Conservation (phyloP, 92 coral and sea anemone genomes). For the Phymanthus crucifer region DNA sequence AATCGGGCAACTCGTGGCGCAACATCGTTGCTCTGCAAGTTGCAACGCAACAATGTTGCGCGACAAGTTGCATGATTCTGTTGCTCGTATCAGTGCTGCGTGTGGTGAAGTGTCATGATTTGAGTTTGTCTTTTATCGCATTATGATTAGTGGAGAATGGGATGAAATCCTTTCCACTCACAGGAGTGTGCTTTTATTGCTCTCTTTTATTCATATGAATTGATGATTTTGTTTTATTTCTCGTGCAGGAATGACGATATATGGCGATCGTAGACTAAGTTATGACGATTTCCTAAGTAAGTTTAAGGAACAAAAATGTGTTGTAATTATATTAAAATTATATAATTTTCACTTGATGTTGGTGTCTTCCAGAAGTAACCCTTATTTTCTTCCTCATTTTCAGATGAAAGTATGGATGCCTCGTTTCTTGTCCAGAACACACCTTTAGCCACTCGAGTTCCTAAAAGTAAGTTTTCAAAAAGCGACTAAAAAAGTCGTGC, state of each 20-base stretch:
- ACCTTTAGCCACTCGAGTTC: background rate
- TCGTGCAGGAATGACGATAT: background rate
- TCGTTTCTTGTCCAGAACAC: slow-evolving; percentile 24
- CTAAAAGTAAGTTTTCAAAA: background rate
- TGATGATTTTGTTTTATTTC: background rate
- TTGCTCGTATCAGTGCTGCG: no score
- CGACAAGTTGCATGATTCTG: no score
- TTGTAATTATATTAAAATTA: no score
- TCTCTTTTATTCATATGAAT: background rate
- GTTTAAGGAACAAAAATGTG: background rate
- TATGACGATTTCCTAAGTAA: slow-evolving; percentile 29
- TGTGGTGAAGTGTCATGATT: background rate
- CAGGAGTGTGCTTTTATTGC: background rate
- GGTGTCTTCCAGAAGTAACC: background rate
- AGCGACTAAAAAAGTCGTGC: no score
- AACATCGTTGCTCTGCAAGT: no score
- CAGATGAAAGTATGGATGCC: slow-evolving; percentile 30
- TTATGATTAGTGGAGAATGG: background rate
- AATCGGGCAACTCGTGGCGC: no score
- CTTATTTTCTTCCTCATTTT: background rate
- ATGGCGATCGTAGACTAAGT: slow-evolving; percentile 19
- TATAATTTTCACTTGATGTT: no score
- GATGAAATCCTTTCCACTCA: background rate
- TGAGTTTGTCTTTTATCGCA: background rate
- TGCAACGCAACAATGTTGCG: no score